Evolutionary conservation across 2,113 vertebrate genomes (phyloP).

Genomic region (Oncorhynchus kisutch): DNA sequence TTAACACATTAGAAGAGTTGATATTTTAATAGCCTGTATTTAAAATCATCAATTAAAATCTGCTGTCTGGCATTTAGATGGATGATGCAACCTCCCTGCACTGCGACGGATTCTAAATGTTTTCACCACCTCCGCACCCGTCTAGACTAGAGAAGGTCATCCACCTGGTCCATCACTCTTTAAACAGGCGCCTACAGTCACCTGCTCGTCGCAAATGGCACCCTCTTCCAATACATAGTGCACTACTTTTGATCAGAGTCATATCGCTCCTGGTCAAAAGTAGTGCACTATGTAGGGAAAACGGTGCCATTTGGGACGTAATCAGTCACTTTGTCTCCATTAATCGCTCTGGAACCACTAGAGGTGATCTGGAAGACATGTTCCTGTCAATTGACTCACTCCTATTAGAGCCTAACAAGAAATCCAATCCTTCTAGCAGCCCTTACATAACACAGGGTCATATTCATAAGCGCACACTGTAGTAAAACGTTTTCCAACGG

Average conservation of each 20-base stretch:
- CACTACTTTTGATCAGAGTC: too few relatives aligned
- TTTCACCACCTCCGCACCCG: conserved; percentile 33
- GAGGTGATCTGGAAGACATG: conserved; percentile 33
- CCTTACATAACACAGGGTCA: background rate
- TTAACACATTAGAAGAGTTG: too few relatives aligned
- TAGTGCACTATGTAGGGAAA: background rate
- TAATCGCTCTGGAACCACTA: conserved; percentile 31
- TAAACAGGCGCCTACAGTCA: conserved; percentile 38
- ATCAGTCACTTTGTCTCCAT: conserved; percentile 39
- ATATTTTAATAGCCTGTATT: background rate
- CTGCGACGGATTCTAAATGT: conserved; percentile 17
- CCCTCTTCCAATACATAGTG: too few relatives aligned
- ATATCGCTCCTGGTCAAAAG: too few relatives aligned
- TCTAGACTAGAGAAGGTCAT: conserved; percentile 57
- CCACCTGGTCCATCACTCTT: conserved; percentile 41
- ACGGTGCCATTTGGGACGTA: too few relatives aligned
- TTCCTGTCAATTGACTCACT: background rate
- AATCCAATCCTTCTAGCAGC: background rate
- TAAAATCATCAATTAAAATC: background rate
- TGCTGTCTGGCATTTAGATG: conserved; percentile 17
- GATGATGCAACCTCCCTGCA: background rate
- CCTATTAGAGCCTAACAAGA: background rate
- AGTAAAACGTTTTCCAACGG: too few relatives aligned
- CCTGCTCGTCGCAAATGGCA: too few relatives aligned
- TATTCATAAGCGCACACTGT: too few relatives aligned